Conservation (phyloP, 2,113 vertebrate genomes). For the Trematomus loennbergii region DNA sequence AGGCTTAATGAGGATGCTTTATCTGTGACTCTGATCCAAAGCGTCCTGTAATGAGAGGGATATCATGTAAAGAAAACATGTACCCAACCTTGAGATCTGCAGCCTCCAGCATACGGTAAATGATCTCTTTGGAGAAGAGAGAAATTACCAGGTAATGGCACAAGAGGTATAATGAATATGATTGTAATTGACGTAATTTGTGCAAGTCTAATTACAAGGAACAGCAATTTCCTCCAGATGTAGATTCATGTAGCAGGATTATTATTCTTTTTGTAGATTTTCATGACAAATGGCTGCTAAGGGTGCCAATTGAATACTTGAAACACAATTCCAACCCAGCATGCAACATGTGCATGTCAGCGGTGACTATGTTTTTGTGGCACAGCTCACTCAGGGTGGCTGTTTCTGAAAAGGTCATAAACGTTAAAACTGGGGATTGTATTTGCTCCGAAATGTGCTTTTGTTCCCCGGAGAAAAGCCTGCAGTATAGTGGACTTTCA, state of each 20-base stretch:
- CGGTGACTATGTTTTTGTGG: conserved; percentile 1
- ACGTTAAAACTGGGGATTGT: neutral
- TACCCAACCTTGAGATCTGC: neutral
- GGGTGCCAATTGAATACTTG: conserved; percentile 22
- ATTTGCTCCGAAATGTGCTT: neutral
- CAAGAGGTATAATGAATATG: neutral
- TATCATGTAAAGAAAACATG: conserved; percentile 3
- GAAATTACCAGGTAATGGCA: no score
- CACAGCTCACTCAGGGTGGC: neutral
- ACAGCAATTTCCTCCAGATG: conserved; percentile 44
- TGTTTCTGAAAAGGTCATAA: conserved; percentile 36
- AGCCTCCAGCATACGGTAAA: neutral
- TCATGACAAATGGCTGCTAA: conserved; percentile 19
- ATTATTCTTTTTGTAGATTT: no score
- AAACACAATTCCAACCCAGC: neutral
- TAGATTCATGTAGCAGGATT: conserved; percentile 25
- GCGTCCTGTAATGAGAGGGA: neutral
- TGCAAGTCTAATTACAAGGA: conserved; percentile 25
- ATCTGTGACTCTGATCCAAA: neutral
- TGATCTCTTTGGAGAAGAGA: no score
- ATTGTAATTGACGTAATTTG: conserved; percentile 21
- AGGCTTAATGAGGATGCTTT: neutral
- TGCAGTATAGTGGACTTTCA: neutral
- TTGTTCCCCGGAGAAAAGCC: neutral
- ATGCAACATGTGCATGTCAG: conserved; percentile 14